Conservation (phyloP, 2,888 invertebrate genomes). For the Coelogynopora nodosa region DNA sequence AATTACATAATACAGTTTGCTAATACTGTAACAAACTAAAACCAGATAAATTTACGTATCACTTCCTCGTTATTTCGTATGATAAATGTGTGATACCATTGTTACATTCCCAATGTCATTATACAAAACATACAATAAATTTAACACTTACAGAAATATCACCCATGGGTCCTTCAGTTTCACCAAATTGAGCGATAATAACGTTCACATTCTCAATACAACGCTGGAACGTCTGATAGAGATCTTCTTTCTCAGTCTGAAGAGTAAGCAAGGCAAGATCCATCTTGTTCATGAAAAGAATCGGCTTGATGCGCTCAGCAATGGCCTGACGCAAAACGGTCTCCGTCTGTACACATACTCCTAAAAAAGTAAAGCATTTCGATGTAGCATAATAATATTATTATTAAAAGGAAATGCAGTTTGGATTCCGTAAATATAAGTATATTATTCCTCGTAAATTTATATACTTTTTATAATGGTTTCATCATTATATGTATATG, state of each 20-base stretch:
- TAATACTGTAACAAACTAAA: too few relatives aligned
- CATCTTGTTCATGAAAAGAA: conserved; percentile 99
- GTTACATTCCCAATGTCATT: too few relatives aligned
- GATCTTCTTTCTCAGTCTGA: conserved; percentile 89
- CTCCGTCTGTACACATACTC: conserved; percentile 99
- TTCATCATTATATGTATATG: too few relatives aligned
- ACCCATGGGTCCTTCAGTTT: conserved; percentile 97
- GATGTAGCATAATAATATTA: not conserved
- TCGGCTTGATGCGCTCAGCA: conserved; percentile 98
- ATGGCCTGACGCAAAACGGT: conserved; percentile 99
- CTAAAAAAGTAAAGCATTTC: conserved; percentile 58
- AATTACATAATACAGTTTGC: too few relatives aligned
- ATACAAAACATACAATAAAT: too few relatives aligned
- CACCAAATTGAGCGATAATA: conserved; percentile 97
- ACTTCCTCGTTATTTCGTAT: too few relatives aligned
- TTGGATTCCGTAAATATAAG: too few relatives aligned
- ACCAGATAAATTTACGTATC: too few relatives aligned
- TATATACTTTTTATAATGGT: too few relatives aligned
- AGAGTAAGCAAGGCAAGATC: conserved; percentile 95
- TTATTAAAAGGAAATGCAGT: too few relatives aligned
- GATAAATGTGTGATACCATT: too few relatives aligned
- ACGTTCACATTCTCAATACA: conserved; percentile 99
- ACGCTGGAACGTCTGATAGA: conserved; percentile 98
- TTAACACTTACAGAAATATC: conserved; percentile 81
- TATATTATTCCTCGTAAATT: too few relatives aligned